Evolutionary conservation across 2,797 vertebrate genomes (phyloP).

Genomic region (Rousettus madagascariensis): DNA sequence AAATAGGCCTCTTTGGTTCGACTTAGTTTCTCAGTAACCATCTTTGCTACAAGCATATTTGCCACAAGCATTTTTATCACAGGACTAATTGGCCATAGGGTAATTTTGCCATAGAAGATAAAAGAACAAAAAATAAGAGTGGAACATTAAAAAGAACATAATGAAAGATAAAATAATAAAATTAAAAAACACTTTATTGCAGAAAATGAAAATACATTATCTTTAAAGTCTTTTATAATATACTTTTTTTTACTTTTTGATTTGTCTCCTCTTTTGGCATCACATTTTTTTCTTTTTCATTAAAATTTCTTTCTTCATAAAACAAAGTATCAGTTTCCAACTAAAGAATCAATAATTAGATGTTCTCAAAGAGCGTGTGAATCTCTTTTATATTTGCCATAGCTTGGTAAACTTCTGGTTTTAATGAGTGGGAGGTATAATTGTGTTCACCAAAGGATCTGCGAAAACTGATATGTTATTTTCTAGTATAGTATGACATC

Average conservation of each 20-base stretch:
- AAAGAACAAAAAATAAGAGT: background rate
- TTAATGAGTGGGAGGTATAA: background rate
- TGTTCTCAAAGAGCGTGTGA: background rate
- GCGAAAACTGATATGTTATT: background rate
- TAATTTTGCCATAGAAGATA: background rate
- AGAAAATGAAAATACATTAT: background rate
- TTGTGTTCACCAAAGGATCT: background rate
- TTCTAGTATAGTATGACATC: background rate
- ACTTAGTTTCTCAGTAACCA: too few species aligned
- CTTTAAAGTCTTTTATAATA: background rate
- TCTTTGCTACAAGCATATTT: background rate
- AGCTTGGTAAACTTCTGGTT: background rate
- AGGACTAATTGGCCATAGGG: background rate
- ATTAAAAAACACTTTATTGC: background rate
- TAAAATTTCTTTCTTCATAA: background rate
- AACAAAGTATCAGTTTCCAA: background rate
- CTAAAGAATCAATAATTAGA: background rate
- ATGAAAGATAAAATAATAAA: background rate
- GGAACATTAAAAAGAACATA: background rate
- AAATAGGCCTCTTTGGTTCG: background rate
- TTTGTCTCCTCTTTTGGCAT: background rate
- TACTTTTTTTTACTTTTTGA: background rate
- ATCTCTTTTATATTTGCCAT: background rate
- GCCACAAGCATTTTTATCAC: background rate
- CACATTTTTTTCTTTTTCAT: background rate